A percentile compares a stretch with the other conserved stretches of the same genome.
Evolutionary conservation across 2,113 vertebrate genomes (phyloP).

Genomic region (Sterrhoptilus dennistouni): DNA sequence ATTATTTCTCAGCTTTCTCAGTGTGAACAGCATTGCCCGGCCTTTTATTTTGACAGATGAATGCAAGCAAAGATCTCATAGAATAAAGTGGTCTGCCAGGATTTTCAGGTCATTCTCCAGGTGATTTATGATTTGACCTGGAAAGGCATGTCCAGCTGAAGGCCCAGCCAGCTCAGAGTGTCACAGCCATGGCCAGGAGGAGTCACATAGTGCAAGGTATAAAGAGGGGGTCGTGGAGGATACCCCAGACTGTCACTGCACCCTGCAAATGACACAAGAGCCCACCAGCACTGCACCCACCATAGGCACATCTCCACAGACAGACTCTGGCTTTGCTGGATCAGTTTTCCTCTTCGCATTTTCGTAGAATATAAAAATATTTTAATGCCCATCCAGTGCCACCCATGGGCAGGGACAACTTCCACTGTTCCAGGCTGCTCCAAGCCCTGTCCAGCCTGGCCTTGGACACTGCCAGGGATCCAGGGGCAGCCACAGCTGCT

Average conservation of each 20-base stretch:
- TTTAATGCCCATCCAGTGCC: rapidly evolving
- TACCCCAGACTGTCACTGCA: background rate
- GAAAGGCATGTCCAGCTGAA: background rate
- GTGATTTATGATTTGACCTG: background rate
- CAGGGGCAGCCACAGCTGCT: background rate
- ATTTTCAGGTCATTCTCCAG: background rate
- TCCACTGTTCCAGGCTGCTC: rapidly evolving
- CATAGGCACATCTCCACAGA: background rate
- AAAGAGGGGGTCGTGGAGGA: rapidly evolving
- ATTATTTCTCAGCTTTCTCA: background rate
- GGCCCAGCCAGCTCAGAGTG: background rate
- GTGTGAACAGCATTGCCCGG: background rate
- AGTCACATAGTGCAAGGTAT: rapidly evolving
- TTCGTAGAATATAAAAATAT: rapidly evolving
- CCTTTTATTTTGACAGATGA: background rate
- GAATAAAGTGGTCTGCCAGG: background rate
- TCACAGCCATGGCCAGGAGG: background rate
- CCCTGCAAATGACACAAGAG: background rate
- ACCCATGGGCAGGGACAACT: rapidly evolving
- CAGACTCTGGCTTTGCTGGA: background rate
- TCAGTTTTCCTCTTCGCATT: background rate
- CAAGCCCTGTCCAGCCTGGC: rapidly evolving
- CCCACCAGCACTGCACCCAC: background rate
- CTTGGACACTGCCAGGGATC: background rate
- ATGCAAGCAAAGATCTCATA: background rate